These are phyloP conservation scores for Cataglyphis albicans DNA, from an alignment of 2,888 invertebrate species.

Conservation along the genomic window DNA sequence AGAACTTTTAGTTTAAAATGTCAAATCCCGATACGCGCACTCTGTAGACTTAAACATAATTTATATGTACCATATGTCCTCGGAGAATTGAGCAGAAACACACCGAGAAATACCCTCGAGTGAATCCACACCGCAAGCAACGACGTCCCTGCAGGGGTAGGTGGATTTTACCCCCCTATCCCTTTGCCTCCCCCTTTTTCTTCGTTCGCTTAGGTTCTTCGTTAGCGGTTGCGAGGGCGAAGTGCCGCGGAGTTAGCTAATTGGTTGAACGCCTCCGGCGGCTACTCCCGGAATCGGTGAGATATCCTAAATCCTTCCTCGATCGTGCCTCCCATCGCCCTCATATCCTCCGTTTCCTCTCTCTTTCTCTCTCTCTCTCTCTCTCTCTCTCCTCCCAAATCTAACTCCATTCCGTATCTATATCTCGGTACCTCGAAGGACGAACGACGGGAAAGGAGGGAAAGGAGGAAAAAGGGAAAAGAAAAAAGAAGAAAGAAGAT, in stretches of 20 bases:
- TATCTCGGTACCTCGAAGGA: constrained; percentile 66
- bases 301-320: constrained; percentile 71
- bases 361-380: too few species aligned
- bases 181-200: constrained; percentile 67
- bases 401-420: constrained; percentile 62
- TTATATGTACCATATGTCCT: constrained; percentile 53
- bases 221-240: constrained; percentile 81
- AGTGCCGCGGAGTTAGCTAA: constrained; percentile 83
- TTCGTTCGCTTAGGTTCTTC: constrained; percentile 77
- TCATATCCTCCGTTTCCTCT: background rate
- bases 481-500: background rate
- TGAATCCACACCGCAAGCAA: constrained; percentile 56
- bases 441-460: constrained; percentile 42
- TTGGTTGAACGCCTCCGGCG: constrained; percentile 83
- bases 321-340: constrained; percentile 35
- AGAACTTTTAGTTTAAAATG: constrained; percentile 42
- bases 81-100: constrained; percentile 46
- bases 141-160: constrained; percentile 55
- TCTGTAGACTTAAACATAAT: constrained; percentile 41
- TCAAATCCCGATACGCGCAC: constrained; percentile 31
- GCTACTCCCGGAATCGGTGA: constrained; percentile 77
- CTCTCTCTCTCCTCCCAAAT: constrained; percentile 20
- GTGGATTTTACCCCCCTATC: constrained; percentile 65
- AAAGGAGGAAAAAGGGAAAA: constrained; percentile 52
- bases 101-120: constrained; percentile 60